A percentile compares a stretch with the other conserved stretches of the same genome.
These are phyloP conservation scores for Sebastes nivosus DNA, from an alignment of 2,797 vertebrate species.

Conservation along the genomic window DNA sequence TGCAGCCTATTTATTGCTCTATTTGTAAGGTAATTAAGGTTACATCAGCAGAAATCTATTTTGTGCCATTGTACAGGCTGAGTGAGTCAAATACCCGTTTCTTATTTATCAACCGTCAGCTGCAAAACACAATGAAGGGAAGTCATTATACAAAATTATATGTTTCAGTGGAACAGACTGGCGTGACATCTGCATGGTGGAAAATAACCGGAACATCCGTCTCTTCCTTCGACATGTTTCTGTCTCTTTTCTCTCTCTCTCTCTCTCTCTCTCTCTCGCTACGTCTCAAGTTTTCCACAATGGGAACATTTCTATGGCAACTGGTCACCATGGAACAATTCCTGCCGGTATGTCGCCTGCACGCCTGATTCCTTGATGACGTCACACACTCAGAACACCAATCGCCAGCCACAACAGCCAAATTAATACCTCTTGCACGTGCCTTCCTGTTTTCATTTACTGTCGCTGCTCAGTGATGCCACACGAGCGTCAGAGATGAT, in stretches of 20 bases:
- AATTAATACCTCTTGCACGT: background rate
- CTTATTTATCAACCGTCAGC: background rate
- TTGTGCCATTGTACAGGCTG: background rate
- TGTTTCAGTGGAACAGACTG: constrained; percentile 1
- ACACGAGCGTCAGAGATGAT: background rate
- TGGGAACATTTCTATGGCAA: constrained; percentile 94
- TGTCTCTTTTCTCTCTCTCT: background rate
- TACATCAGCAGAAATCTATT: background rate
- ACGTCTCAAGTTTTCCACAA: constrained; percentile 73
- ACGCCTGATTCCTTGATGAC: constrained; percentile 77
- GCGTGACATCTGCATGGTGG: constrained; percentile 14
- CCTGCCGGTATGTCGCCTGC: constrained; percentile 74
- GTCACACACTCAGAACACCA: constrained; percentile 72
- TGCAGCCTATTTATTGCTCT: background rate
- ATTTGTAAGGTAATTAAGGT: constrained; percentile 14
- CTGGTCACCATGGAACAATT: constrained; percentile 89
- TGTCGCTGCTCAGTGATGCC: background rate
- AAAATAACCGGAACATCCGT: constrained; percentile 46
- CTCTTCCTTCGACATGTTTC: constrained; percentile 24
- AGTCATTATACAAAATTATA: background rate
- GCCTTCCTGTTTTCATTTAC: background rate
- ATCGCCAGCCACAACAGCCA: constrained; percentile 10
- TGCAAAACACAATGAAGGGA: background rate
- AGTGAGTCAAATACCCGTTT: constrained; percentile 9
- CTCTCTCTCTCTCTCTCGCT: background rate